Evolutionary conservation across 1,140 invertebrate species (phyloP).

Genomic region (Mercenaria mercenaria): DNA sequence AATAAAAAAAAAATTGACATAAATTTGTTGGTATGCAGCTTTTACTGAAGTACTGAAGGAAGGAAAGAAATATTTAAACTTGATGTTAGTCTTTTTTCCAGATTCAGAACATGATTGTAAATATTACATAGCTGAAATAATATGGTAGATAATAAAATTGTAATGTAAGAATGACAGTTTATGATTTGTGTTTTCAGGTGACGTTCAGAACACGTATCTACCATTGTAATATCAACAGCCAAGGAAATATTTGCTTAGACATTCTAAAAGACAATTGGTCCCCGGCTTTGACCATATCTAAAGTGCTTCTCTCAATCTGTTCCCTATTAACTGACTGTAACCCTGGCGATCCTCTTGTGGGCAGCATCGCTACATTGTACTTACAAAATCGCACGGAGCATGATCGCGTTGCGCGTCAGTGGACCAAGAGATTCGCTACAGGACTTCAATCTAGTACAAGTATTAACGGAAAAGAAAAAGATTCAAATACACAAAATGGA

Average conservation of each 20-base stretch:
- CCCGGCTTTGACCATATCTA: constrained; percentile 85
- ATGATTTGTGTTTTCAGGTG: constrained; percentile 93
- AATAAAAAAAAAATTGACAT: no score
- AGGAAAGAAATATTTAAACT: no score
- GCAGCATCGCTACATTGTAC: constrained; percentile 99
- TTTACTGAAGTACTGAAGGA: no score
- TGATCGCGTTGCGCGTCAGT: constrained; percentile 98
- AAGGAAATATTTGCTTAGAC: constrained; percentile 86
- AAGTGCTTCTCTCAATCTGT: constrained; percentile 90
- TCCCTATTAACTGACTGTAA: constrained; percentile 92
- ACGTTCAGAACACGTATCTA: constrained; percentile 92
- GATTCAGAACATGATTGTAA: no score
- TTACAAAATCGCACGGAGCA: constrained; percentile 98
- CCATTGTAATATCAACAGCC: constrained; percentile 86
- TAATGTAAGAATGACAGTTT: no score
- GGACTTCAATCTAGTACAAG: constrained; percentile 86
- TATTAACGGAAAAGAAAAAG: constrained; percentile 49
- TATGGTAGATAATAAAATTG: no score
- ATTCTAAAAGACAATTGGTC: constrained; percentile 86
- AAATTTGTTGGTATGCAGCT: no score
- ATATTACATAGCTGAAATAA: no score
- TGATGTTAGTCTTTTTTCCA: no score
- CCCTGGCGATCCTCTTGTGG: constrained; percentile 97
- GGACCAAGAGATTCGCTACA: constrained; percentile 99
- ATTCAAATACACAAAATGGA: constrained; percentile 28